phyloP scores from a whole-genome alignment of 2,797 vertebrate genomes.

The Mallotus villosus region DNA sequence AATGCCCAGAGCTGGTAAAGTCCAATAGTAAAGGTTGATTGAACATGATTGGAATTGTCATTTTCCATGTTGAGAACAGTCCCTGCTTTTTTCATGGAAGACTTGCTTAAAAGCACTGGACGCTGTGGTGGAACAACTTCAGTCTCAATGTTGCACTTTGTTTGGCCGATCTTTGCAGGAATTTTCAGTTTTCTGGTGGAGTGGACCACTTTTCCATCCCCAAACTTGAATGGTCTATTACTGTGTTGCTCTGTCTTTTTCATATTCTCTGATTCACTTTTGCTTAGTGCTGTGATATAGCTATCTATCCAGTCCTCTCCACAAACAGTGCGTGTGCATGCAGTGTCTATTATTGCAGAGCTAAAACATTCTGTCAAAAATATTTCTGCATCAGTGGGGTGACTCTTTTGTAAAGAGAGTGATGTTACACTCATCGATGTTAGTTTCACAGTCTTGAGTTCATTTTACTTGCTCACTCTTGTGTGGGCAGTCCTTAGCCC shows the following conservation, averaged over 20 bases:
- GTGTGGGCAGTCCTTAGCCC: constrained; percentile 28
- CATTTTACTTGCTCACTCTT: constrained; percentile 7
- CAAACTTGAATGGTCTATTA: constrained; percentile 27
- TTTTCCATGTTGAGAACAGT: constrained; percentile 23
- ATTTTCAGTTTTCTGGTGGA: constrained; percentile 25
- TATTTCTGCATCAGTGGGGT: constrained; percentile 18
- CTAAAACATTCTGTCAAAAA: constrained; percentile 32
- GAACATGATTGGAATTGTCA: constrained; percentile 36
- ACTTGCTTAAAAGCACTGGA: constrained; percentile 40
- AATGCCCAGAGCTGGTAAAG: constrained; percentile 8
- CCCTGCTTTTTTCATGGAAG: constrained; percentile 29
- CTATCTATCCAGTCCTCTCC: constrained; percentile 26
- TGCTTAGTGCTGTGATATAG: constrained; percentile 4
- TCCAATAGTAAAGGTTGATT: constrained; percentile 28
- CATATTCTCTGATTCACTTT: constrained; percentile 5
- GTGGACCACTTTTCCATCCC: constrained; percentile 22
- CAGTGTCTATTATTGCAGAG: constrained; percentile 39
- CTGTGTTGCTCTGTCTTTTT: constrained; percentile 8
- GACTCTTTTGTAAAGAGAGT: constrained; percentile 22
- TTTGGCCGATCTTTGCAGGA: constrained; percentile 14
- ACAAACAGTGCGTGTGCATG: constrained; percentile 34
- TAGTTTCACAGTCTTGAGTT: constrained; percentile 2
- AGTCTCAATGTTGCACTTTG: constrained; percentile 27
- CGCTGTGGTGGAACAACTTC: constrained; percentile 31
- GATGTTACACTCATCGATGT: constrained; percentile 13